Percentiles rank a stretch among this genome's conserved stretches.
Conservation (phyloP, 2,888 invertebrate genomes). For the Odontomyia ornata region DNA sequence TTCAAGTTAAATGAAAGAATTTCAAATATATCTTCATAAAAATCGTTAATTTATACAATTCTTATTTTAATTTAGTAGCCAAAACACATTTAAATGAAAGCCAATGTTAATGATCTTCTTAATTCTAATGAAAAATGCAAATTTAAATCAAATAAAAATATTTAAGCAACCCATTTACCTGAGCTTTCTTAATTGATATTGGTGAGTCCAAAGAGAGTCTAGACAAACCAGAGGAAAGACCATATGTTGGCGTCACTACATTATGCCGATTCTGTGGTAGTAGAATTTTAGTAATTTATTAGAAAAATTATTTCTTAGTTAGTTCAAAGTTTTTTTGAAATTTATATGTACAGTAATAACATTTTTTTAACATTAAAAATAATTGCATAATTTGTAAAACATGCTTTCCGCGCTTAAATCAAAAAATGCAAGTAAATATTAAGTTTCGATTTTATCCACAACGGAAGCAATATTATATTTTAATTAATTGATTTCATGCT, state of each 20-base stretch:
- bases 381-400: background rate
- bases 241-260: slow-evolving; percentile 62
- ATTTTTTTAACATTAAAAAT: background rate
- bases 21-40: no score
- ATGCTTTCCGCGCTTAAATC: no score
- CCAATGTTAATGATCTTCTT: background rate
- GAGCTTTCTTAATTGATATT: slow-evolving; percentile 62
- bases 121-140: slow-evolving; percentile 19
- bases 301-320: slow-evolving; percentile 24
- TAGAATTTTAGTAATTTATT: slow-evolving; percentile 39
- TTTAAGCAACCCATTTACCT: slow-evolving; percentile 57
- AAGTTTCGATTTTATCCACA: no score
- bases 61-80: no score
- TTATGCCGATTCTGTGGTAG: slow-evolving; percentile 61
- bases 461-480: no score
- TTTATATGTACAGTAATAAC: background rate
- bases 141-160: slow-evolving; percentile 3
- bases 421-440: no score
- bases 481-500: no score
- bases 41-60: background rate
- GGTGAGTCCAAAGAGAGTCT: slow-evolving; percentile 62
- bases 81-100: slow-evolving; percentile 14
- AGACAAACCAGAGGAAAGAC: slow-evolving; percentile 61
- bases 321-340: slow-evolving; percentile 22
- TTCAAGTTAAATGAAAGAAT: background rate